Evolutionary conservation across 2,113 vertebrate genomes (phyloP).

Genomic region (Microcebus lehilahytsara): DNA sequence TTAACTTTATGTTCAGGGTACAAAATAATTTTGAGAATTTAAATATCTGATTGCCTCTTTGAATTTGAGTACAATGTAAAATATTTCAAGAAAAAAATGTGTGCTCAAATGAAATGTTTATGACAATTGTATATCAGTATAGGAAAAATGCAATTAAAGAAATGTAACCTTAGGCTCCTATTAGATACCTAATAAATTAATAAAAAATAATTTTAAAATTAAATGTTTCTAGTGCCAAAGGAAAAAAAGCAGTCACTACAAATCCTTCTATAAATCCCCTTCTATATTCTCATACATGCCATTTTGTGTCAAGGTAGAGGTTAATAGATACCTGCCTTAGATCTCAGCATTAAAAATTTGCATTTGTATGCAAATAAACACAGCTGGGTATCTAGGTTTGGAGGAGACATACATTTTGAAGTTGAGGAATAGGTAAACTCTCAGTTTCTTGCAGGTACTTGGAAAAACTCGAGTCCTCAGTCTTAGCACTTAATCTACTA

Average conservation of each 20-base stretch:
- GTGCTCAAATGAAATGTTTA: neutral
- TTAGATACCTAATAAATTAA: constrained; percentile 22
- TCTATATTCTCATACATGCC: neutral
- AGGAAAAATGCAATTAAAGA: constrained; percentile 10
- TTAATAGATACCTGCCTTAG: neutral
- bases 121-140: neutral
- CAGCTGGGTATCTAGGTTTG: neutral
- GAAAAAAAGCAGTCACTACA: neutral
- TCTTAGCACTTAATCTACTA: neutral
- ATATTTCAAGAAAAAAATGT: neutral
- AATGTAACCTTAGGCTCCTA: neutral
- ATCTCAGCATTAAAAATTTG: neutral
- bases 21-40: constrained; percentile 5
- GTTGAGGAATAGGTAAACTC: neutral
- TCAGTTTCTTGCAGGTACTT: neutral
- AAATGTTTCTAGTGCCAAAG: neutral
- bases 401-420: neutral
- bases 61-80: neutral
- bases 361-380: neutral
- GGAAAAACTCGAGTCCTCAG: neutral
- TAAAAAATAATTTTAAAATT: neutral
- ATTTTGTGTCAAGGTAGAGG: neutral
- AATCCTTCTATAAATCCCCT: neutral
- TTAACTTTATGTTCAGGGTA: neutral
- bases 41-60: neutral